Evolutionary conservation across 2,888 invertebrate species (phyloP).

Genomic region (Archaeoteleia sp.): DNA sequence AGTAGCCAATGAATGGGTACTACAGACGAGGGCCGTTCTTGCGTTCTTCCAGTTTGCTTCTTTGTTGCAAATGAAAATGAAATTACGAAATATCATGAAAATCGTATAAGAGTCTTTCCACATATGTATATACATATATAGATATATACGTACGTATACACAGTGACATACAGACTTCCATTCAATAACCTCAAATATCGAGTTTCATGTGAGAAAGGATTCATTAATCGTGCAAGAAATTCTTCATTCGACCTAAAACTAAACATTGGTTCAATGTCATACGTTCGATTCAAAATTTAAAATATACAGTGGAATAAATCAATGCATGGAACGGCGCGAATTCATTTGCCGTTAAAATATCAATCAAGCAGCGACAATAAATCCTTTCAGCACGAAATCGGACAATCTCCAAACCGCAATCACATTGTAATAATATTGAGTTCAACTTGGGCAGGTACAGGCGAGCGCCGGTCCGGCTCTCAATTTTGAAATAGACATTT

Average conservation of each 20-base stretch:
- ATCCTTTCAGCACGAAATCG: not conserved
- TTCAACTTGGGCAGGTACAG: slow-evolving; percentile 70
- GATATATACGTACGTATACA: slow-evolving; percentile 42
- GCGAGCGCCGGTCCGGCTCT: slow-evolving; percentile 79
- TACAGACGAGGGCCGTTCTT: slow-evolving; percentile 55
- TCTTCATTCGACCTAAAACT: not conserved
- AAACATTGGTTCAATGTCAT: no score
- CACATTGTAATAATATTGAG: slow-evolving; percentile 51
- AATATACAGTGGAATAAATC: no score
- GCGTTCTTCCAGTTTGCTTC: slow-evolving; percentile 67
- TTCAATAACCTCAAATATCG: slow-evolving; percentile 15
- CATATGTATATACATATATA: slow-evolving; percentile 48
- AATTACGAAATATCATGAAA: slow-evolving; percentile 33
- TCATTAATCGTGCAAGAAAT: not conserved
- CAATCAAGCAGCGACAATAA: not conserved
- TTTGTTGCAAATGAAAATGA: slow-evolving; percentile 53
- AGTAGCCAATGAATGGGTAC: slow-evolving; percentile 18
- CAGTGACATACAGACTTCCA: slow-evolving; percentile 51
- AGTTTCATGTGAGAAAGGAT: slow-evolving; percentile 2
- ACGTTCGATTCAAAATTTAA: not conserved
- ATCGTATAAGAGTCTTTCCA: slow-evolving; percentile 50
- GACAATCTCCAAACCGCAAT: slow-evolving; percentile 32
- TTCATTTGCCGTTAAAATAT: no score
- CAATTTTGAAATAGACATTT: slow-evolving; percentile 84
- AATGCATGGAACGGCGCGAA: no score